Evolutionary conservation across 2,888 invertebrate species (phyloP), one percentile per base, ranked within the genome.

Genomic region (Cataglyphis livida): DNA sequence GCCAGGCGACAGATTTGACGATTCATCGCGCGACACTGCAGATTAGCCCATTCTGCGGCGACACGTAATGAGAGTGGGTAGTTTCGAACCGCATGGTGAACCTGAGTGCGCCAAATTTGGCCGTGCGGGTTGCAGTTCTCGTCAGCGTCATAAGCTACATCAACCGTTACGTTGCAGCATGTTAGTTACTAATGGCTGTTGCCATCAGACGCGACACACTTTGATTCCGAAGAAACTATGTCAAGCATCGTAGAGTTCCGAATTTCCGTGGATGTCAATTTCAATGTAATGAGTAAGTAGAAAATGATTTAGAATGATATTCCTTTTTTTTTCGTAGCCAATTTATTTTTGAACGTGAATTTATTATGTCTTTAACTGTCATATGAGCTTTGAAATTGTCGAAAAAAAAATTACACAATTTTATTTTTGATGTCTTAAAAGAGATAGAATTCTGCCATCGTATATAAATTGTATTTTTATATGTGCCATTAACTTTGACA

Each of bases 111-210:
- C 70, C 71, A 59, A 79, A 79, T 79, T 79, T 70, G 71, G 35
- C 71, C 71, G 25, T 44, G 59, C 59, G 70, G 38, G 44, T 38
- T 59, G 71, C 71, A 79, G 78, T 66, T 48, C 78, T 70, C 78
- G 44, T 70, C 78, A 70, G 70, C 71, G 59, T 79, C 78, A 79
- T 79, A 79, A 79, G 78, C 78, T 70, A 70, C 78, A 79, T 70
- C 70, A 59, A 70, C 78, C 59, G 71, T 79, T 54, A 32, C 78
- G 59, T 35, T 66, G 76, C 44, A 76, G 66, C 76, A 51, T 66
- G 76, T 54, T 66, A 35, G 51, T 61, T 59, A 44, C 70, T 79
- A 79, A 79, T 79, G 71, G 78, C 44, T 59, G 18, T 32, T 44
- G 59, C 78, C 70, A 70, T 59, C 71, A 32, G 38, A 68, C 70